Evolutionary conservation across 2,888 invertebrate genomes (phyloP).

Genomic region (Pheosia gnoma): DNA sequence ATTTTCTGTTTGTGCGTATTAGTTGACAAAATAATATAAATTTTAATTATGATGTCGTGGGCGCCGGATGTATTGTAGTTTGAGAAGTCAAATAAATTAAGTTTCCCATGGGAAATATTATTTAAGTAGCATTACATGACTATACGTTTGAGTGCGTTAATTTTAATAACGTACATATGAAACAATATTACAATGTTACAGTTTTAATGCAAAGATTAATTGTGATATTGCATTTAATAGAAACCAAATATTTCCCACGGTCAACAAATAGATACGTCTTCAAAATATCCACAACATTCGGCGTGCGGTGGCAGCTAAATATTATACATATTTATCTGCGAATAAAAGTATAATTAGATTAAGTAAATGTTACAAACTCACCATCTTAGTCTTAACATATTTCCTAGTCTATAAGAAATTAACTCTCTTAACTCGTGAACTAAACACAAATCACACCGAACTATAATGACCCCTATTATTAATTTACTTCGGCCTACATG

Average conservation of each 20-base stretch:
- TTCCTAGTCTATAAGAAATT: conserved; percentile 39
- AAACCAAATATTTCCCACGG: background rate
- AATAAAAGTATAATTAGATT: conserved; percentile 1
- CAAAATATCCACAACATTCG: background rate
- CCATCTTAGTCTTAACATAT: conserved; percentile 29
- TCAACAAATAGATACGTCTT: background rate
- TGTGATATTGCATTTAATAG: background rate
- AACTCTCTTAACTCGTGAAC: conserved; percentile 19
- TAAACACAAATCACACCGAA: conserved; percentile 2
- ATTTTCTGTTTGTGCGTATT: background rate
- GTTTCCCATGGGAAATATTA: background rate
- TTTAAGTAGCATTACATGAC: too few species aligned
- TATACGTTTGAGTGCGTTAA: background rate
- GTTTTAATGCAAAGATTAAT: too few species aligned
- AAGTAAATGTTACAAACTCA: conserved; percentile 29
- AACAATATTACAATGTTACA: too few species aligned
- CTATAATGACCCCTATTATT: background rate
- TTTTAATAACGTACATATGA: background rate
- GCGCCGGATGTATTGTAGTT: background rate
- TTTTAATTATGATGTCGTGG: background rate
- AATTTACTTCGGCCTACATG: background rate
- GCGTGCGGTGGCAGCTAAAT: background rate
- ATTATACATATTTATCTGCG: background rate
- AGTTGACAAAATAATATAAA: background rate
- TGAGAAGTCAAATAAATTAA: background rate